Evolutionary conservation across 2,888 invertebrate genomes (phyloP).

Genomic region (Spialia ferax): DNA sequence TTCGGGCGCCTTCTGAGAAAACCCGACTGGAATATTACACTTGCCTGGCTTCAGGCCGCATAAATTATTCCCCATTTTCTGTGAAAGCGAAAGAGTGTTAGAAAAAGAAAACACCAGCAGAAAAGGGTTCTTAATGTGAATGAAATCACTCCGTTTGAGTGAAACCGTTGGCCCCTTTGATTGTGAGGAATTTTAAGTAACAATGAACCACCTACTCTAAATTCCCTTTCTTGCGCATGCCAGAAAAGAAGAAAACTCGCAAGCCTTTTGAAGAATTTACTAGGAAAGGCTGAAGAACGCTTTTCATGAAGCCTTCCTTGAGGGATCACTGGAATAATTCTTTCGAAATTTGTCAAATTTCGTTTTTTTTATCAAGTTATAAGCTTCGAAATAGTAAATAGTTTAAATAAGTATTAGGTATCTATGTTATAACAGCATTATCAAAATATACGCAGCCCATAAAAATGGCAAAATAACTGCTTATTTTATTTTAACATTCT

Average conservation of each 20-base stretch:
- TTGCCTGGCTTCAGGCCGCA: conserved; percentile 43
- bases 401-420: rapidly evolving
- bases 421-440: not conserved
- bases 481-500: too few species aligned
- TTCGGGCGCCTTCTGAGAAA: conserved; percentile 44
- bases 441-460: too few species aligned
- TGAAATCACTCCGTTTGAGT: conserved; percentile 41
- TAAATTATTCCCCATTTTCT: conserved; percentile 49
- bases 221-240: conserved; percentile 37
- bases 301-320: not conserved
- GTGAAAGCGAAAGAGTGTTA: conserved; percentile 42
- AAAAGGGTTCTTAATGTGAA: conserved; percentile 45
- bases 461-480: too few species aligned
- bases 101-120: conserved; percentile 42
- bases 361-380: not conserved
- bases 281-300: conserved; percentile 36
- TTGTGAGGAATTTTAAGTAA: conserved; percentile 42
- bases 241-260: conserved; percentile 37
- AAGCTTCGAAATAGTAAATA: too few species aligned
- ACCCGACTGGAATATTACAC: conserved; percentile 51
- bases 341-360: not conserved
- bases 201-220: conserved; percentile 42
- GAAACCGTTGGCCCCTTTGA: conserved; percentile 38
- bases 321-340: not conserved
- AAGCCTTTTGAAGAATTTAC: conserved; percentile 43